Conservation (phyloP, 2,113 vertebrate genomes). For the Carettochelys insculpta region DNA sequence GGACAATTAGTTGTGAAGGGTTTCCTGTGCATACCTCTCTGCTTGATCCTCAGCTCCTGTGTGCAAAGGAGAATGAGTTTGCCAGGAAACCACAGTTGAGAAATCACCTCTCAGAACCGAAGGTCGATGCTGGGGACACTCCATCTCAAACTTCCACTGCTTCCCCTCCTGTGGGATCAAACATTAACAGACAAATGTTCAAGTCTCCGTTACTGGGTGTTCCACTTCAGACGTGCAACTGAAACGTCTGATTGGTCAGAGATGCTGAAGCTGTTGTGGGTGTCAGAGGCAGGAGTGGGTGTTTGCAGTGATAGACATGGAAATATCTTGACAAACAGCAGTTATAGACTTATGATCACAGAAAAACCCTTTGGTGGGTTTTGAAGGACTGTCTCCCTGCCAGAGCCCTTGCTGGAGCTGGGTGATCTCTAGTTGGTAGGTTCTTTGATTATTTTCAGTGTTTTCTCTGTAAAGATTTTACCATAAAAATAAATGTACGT, state of each 20-base stretch:
- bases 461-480: neutral
- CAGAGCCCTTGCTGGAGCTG: neutral
- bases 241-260: neutral
- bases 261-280: neutral
- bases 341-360: neutral
- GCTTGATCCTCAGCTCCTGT: neutral
- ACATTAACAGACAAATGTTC: no score
- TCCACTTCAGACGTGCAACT: neutral
- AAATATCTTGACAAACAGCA: neutral
- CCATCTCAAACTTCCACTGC: neutral
- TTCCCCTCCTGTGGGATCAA: neutral
- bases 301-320: neutral
- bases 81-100: neutral
- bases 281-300: neutral
- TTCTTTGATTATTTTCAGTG: neutral
- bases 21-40: neutral
- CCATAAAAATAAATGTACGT: neutral
- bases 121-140: fast-evolving
- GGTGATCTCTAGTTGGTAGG: neutral
- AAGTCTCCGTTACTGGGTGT: neutral
- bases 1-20: neutral
- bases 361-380: neutral
- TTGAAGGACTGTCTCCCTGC: neutral
- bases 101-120: neutral
- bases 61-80: neutral